Evolutionary conservation across 2,113 vertebrate species (phyloP), one percentile per base, ranked within the genome.

Genomic region (Ptychochromis oligacanthus): DNA sequence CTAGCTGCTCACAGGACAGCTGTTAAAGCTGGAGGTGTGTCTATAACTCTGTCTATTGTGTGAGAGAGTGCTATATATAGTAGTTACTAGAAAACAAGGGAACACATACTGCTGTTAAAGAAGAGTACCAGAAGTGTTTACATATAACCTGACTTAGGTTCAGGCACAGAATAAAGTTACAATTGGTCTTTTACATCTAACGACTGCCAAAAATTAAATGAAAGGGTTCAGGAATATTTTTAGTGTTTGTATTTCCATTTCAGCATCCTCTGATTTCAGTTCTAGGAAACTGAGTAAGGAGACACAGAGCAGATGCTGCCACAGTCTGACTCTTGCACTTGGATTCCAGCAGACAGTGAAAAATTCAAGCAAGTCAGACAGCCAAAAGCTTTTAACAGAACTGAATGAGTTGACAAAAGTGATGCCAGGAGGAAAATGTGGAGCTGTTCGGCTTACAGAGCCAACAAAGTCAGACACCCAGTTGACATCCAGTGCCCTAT

Each of bases 401-500:
- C 74, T 26, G 22, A 81, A n/a, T 18, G 34, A 77, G 54, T 40
- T 65, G 31, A 88, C 67, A 46, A 80, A 67, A 60, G 1, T 1
- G 34, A 75, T 75, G 55, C 85, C 87, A 76, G 55, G 49, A 64
- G 77, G 28, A 75, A 81, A 78, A 77, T 43, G 49, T 40, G 75
- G 78, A 86, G 55, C 54, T 36, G 28, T 65, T 80, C 75, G 62
- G 40, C 22, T 60, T 20, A 38, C 11, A 54, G 36, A 52, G 62
- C 57, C 76, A 59, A 77, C 49, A 56, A 20, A 81, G 40, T 56
- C 58, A 78, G 58, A 79, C 65, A 52, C 36, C 31, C 10, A 59
- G 75, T 56, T 15, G 5, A 36, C 60, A 52, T 74, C 24, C 17
- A 72, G 46, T 82, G 34, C 31, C 22, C 26, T 2, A 1, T 18